phyloP scores from a whole-genome alignment of 2,888 invertebrate species.

The Yponomeuta malinellus region DNA sequence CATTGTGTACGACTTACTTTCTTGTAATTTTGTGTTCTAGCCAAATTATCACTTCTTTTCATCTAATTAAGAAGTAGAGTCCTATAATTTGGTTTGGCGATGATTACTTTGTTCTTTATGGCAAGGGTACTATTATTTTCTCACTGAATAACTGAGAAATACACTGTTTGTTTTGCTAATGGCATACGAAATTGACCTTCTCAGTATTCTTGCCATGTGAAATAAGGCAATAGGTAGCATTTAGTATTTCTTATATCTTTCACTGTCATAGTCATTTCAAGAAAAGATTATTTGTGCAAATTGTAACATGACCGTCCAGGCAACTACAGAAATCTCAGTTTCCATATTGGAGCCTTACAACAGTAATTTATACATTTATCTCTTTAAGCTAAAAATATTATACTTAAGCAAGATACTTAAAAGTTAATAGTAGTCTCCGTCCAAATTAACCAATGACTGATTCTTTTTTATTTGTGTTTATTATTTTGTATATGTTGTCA shows the following conservation, averaged over 20 bases:
- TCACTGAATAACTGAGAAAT: no score
- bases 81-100: background rate
- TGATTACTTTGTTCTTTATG: no score
- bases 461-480: constrained; percentile 46
- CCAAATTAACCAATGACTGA: constrained; percentile 72
- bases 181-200: no score
- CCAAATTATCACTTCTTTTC: background rate
- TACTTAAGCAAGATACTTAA: constrained; percentile 48
- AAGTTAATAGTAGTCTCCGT: constrained; percentile 55
- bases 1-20: background rate
- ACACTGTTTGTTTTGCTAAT: no score
- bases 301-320: constrained; percentile 4
- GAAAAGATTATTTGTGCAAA: constrained; percentile 1
- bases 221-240: background rate
- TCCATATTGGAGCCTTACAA: background rate
- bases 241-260: background rate
- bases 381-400: background rate
- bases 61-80: background rate
- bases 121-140: no score
- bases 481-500: constrained; percentile 32
- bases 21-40: background rate
- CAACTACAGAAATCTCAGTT: background rate
- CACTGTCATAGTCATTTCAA: background rate
- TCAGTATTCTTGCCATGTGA: no score
- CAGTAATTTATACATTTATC: background rate